Conservation (phyloP, 1,140 invertebrate genomes). For the Penaeus chinensis region DNA sequence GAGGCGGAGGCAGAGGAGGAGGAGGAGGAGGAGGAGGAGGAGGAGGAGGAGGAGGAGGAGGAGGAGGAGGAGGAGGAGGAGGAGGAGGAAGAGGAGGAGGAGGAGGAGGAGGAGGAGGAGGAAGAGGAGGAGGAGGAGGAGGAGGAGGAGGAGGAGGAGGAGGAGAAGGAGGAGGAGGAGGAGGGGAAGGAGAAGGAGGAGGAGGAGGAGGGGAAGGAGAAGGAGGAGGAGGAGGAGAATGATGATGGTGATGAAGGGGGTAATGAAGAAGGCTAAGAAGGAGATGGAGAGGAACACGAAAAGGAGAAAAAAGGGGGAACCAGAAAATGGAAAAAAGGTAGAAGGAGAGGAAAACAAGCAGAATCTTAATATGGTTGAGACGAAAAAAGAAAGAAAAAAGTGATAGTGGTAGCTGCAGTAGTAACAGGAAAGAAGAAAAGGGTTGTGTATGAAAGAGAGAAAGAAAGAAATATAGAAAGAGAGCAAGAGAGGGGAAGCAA, state of each 20-base stretch:
- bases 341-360: neutral
- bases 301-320: neutral
- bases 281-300: neutral
- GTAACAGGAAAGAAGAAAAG: too few species aligned
- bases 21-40: neutral
- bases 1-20: neutral
- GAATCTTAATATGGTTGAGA: neutral
- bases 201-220: neutral
- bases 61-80: too few species aligned
- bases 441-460: neutral
- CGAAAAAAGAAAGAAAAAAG: neutral
- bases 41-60: neutral
- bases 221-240: neutral
- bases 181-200: neutral
- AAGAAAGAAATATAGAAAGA: neutral
- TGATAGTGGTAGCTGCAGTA: too few species aligned
- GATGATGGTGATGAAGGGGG: too few species aligned
- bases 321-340: neutral
- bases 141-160: too few species aligned
- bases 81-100: neutral
- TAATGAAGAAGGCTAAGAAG: neutral
- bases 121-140: neutral
- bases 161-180: neutral
- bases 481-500: too few species aligned
- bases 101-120: slow-evolving; percentile 3